A percentile compares a stretch with the other conserved stretches of the same genome.
Conservation (phyloP, 2,888 invertebrate genomes). For the Theodoxus fluviatilis region DNA sequence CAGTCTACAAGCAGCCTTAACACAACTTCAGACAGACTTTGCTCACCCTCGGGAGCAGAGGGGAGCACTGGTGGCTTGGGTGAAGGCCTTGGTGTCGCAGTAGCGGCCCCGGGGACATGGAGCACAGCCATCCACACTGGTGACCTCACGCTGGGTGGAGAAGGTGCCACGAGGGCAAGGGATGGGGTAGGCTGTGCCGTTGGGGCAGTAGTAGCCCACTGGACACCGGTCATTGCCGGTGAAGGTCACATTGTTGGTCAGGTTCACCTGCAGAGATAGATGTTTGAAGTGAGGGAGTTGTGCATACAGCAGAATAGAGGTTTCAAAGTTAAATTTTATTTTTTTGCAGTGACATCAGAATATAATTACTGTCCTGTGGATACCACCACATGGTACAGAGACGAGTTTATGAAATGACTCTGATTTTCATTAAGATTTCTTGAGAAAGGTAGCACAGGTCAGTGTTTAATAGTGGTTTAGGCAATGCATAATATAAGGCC, state of each 20-base stretch:
- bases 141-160: constrained; percentile 50
- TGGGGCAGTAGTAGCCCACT: constrained; percentile 59
- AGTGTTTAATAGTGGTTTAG: no score
- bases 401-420: no score
- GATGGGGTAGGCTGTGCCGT: constrained; percentile 53
- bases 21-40: no score
- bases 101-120: constrained; percentile 58
- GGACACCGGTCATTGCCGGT: constrained; percentile 62
- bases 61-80: constrained; percentile 45
- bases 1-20: no score
- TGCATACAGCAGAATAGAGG: no score
- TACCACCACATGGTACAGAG: no score
- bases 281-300: background rate
- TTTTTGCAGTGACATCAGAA: background rate
- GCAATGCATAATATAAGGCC: no score
- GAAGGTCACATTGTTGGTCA: constrained; percentile 47
- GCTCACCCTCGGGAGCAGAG: constrained; percentile 44
- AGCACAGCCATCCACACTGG: constrained; percentile 47
- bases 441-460: no score
- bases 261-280: constrained; percentile 45
- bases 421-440: no score
- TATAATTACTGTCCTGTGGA: background rate
- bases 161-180: constrained; percentile 61
- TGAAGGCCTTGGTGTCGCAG: constrained; percentile 58
- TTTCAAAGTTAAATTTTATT: background rate